phyloP scores from a whole-genome alignment of 1,140 invertebrate species.

The Mya arenaria region DNA sequence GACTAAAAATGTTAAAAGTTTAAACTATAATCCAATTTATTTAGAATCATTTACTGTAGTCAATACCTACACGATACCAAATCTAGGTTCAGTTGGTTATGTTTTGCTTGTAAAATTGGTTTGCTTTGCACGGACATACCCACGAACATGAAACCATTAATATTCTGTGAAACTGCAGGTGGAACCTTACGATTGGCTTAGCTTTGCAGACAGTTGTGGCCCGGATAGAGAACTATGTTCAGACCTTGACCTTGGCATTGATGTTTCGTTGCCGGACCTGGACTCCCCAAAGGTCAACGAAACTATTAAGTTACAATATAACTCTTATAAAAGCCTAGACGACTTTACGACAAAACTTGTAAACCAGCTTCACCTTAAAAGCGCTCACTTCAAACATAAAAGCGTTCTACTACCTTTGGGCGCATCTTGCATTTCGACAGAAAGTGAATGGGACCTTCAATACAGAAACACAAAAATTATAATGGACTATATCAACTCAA shows the following conservation, averaged over 20 bases:
- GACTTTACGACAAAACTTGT: slow-evolving; percentile 1
- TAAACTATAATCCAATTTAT: too few species aligned
- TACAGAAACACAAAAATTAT: not conserved
- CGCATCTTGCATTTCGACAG: not conserved
- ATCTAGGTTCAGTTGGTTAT: too few species aligned
- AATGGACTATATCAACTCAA: slow-evolving; percentile 10
- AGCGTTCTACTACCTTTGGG: not conserved
- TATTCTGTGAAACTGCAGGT: too few species aligned
- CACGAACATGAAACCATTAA: too few species aligned
- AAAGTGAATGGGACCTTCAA: not conserved
- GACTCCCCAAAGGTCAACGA: not conserved
- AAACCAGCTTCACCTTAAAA: slow-evolving; percentile 2
- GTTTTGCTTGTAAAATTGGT: too few species aligned
- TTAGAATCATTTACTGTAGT: too few species aligned
- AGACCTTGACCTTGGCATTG: slow-evolving; percentile 1
- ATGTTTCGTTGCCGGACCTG: not conserved
- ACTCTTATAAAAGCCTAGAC: not conserved
- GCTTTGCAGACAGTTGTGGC: slow-evolving; percentile 20
- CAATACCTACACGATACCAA: too few species aligned
- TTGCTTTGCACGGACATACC: too few species aligned
- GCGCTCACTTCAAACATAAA: not conserved
- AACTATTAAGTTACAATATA: not conserved
- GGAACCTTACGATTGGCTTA: slow-evolving; percentile 22
- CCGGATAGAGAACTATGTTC: not conserved
- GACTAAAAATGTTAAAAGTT: too few species aligned